Conservation (phyloP, 2,113 vertebrate genomes). For the Ovis aries region ARS-UI_Ramb_v3.0 NC_056070.1:3058001-3058500, state of each 20-base stretch:
- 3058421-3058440: background rate
- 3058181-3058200: constrained; percentile 80
- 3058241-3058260: constrained; percentile 11
- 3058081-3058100: background rate
- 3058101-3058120: background rate
- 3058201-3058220: constrained; percentile 83
- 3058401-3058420: background rate
- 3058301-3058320: constrained; percentile 41
- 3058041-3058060: background rate
- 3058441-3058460: background rate
- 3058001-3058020: background rate
- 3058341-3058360: constrained; percentile 80
- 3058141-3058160: fast-evolving
- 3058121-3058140: background rate
- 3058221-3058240: background rate
- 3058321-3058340: constrained; percentile 66
- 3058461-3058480: background rate
- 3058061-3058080: background rate
- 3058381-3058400: background rate
- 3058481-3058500: background rate
- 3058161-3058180: constrained; percentile 79
- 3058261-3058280: constrained; percentile 79
- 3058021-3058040: background rate
- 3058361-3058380: background rate
- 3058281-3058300: constrained; percentile 78